Base-by-base conservation (phyloP, 2,888 invertebrate species). In the Athrips mouffetella region DNA sequence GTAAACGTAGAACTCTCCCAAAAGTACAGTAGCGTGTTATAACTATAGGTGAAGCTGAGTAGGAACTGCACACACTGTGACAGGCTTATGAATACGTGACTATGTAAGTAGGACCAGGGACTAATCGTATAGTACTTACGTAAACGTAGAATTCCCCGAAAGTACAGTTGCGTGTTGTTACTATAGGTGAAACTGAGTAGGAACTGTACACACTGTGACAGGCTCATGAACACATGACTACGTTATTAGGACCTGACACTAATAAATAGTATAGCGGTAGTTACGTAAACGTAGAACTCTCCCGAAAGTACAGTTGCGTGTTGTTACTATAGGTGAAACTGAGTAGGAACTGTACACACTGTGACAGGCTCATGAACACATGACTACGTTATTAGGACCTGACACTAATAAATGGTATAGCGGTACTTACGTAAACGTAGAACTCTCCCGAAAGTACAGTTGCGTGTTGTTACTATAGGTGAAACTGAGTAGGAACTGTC, bases 351-450 rank as follows among this genome's bases (percentile, higher is more conserved):
- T 96, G 95, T 10, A 98, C 97, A 77, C 97, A 97, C 63, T 96
- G 94, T n/a, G 96, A 96, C 71, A 98, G 94, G 5, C 98, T 98
- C 93, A 98, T 95, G 73, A 96, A 96, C 57, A 97, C 93, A 77
- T 98, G 97, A 58, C 96, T 54, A 49, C 2, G 27, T 4, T 8
- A n/a, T 27, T 8, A 27, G n/a, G n/a, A 27, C 2, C 4, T 10
- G 7, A 8, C 15, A 29, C 15, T 31, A 18, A 41, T 30, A 13
- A 30, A 21, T 46, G 11, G 20, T 18, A 33, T 73, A n/a, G n/a
- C n/a, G n/a, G n/a, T n/a, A 37, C 86, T 82, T 66, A 87, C 87
- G 74, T 84, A 52, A 78, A 87, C 52, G 81, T 86, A 11, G 80
- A 80, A 57, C 83, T 90, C 71, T 89, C 90, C 62, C 89, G 86